A percentile compares a stretch with the other conserved stretches of the same genome.
phyloP scores from a whole-genome alignment of 53 echinoderm and acorn worm species.

The Henricia sp. region DNA sequence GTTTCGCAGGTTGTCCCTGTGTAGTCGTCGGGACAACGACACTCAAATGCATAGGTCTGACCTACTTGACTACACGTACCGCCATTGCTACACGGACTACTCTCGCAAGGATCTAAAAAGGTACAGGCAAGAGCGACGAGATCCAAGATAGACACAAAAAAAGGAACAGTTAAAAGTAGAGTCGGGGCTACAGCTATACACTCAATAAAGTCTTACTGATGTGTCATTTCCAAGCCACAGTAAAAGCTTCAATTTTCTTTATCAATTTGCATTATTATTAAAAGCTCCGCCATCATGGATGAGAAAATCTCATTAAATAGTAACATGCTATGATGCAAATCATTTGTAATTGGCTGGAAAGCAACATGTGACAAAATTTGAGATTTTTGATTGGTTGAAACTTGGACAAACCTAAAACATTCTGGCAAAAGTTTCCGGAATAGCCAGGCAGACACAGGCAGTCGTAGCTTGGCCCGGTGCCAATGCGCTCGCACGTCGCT shows the following conservation, averaged over 20 bases:
- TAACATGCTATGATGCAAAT: background rate
- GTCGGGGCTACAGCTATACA: too few species aligned
- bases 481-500: conserved; percentile 56
- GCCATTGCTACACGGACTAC: conserved; percentile 47
- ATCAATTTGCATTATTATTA: too few species aligned
- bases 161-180: background rate
- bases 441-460: conserved; percentile 68
- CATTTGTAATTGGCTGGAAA: background rate
- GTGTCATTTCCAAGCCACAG: too few species aligned
- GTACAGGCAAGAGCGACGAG: too few species aligned
- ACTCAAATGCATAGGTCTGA: conserved; percentile 26
- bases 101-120: conserved; percentile 40
- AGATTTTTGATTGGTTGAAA: background rate
- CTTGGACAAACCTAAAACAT: conserved; percentile 48
- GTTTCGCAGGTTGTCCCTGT: conserved; percentile 42
- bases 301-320: too few species aligned
- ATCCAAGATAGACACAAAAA: too few species aligned
- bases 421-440: conserved; percentile 64
- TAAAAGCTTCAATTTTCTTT: too few species aligned
- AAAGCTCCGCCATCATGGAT: too few species aligned
- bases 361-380: background rate
- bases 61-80: conserved; percentile 31
- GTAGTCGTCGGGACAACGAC: conserved; percentile 19
- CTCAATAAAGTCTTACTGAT: too few species aligned
- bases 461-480: conserved; percentile 35